Percentiles rank a stretch among this genome's conserved stretches.
Evolutionary conservation across 2,797 vertebrate genomes (phyloP).

Genomic region (Tenualosa ilisha): DNA sequence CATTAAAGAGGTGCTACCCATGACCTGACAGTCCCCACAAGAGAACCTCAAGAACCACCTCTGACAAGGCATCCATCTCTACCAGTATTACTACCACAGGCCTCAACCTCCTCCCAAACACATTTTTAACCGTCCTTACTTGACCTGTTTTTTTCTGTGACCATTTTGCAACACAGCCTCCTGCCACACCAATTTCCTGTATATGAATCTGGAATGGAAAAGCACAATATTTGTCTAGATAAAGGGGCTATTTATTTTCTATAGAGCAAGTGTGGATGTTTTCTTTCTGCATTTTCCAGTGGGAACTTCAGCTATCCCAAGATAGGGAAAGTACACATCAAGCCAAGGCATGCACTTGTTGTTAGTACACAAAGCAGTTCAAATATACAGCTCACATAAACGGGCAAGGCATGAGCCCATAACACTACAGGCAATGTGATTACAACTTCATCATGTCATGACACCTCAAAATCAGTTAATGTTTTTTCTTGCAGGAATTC

Average conservation of each 20-base stretch:
- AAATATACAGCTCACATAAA: no score
- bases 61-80: neutral
- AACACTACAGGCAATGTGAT: no score
- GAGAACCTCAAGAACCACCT: neutral
- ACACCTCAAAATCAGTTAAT: no score
- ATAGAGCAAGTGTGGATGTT: neutral
- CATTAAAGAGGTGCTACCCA: neutral
- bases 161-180: neutral
- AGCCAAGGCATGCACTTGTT: neutral
- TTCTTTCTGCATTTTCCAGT: neutral
- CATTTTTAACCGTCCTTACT: neutral
- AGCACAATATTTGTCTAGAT: constrained; percentile 22
- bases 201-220: constrained; percentile 8
- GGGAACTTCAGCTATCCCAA: constrained; percentile 2
- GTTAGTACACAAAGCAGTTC: neutral
- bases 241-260: constrained; percentile 1
- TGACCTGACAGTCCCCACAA: neutral
- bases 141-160: neutral
- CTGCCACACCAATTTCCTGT: constrained; percentile 1
- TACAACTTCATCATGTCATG: no score
- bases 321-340: neutral
- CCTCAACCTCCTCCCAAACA: neutral
- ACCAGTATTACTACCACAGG: neutral
- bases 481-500: neutral
- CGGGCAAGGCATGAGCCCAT: no score